phyloP scores from a whole-genome alignment of 2,113 vertebrate species.

The Notothenia rossii region DNA sequence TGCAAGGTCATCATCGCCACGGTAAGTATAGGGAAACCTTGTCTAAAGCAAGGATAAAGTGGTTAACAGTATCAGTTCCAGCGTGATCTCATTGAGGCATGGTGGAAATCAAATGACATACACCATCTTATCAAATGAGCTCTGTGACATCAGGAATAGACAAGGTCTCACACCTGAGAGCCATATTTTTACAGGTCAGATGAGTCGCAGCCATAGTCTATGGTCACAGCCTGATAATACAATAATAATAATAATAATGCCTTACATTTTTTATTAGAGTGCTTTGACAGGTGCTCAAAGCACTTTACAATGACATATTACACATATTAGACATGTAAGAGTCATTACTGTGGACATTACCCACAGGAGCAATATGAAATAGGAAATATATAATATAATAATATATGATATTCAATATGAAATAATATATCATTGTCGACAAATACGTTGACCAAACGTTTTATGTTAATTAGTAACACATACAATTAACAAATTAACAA shows the following conservation, averaged over 20 bases:
- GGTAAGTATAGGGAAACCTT: constrained; percentile 51
- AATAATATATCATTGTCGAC: neutral
- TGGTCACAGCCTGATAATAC: neutral
- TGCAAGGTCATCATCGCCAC: constrained; percentile 71
- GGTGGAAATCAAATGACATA: constrained; percentile 16
- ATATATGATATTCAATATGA: too few relatives aligned
- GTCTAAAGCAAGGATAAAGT: constrained; percentile 59
- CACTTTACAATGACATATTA: too few relatives aligned
- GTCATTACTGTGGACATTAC: too few relatives aligned
- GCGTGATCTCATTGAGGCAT: constrained; percentile 11
- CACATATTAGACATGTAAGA: too few relatives aligned
- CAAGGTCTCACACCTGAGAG: neutral
- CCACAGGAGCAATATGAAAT: too few relatives aligned
- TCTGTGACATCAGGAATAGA: neutral
- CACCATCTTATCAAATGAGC: neutral
- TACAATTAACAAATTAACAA: too few relatives aligned
- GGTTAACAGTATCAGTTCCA: constrained; percentile 55
- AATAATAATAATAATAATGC: too few relatives aligned
- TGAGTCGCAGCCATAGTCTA: neutral
- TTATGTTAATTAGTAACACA: neutral
- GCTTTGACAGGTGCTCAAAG: too few relatives aligned
- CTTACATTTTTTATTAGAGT: too few relatives aligned
- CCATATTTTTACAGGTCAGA: constrained; percentile 2
- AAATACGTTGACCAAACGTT: neutral
- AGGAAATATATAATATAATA: too few relatives aligned